Percentiles rank a stretch among this genome's conserved stretches.
phyloP scores from a whole-genome alignment of 2,888 invertebrate species.

The Malthinus flaveolus region DNA sequence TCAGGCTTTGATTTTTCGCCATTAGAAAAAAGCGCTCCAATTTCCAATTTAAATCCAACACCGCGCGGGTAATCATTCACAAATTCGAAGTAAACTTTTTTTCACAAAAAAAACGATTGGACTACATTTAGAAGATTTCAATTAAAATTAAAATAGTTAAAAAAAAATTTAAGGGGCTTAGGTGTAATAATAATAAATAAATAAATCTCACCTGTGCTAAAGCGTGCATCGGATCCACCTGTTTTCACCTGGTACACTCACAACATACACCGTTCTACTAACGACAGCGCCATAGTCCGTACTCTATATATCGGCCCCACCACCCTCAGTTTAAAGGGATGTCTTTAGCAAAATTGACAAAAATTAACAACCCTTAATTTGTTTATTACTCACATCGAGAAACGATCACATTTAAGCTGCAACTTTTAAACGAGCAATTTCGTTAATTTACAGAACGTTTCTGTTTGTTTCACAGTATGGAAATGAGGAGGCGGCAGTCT shows the following conservation, averaged over 20 bases:
- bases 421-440: neutral
- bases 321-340: conserved; percentile 39
- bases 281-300: conserved; percentile 41
- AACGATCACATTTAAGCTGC: no score
- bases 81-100: no score
- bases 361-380: conserved; percentile 26
- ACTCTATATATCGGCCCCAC: conserved; percentile 46
- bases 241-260: conserved; percentile 37
- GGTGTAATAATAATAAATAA: no score
- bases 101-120: no score
- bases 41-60: no score
- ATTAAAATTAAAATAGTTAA: no score
- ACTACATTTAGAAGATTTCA: no score
- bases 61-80: no score
- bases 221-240: conserved; percentile 45
- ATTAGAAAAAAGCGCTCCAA: no score
- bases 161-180: no score
- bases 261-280: conserved; percentile 40
- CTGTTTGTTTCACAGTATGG: conserved; percentile 27
- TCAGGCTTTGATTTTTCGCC: no score
- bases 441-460: conserved; percentile 2
- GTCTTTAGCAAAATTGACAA: conserved; percentile 39
- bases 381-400: neutral
- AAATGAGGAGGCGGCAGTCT: conserved; percentile 39
- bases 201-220: conserved; percentile 41